Percentiles rank a stretch among this genome's conserved stretches.
Conservation (phyloP, 2,113 vertebrate genomes). For the Forbesichthys agassizii region DNA sequence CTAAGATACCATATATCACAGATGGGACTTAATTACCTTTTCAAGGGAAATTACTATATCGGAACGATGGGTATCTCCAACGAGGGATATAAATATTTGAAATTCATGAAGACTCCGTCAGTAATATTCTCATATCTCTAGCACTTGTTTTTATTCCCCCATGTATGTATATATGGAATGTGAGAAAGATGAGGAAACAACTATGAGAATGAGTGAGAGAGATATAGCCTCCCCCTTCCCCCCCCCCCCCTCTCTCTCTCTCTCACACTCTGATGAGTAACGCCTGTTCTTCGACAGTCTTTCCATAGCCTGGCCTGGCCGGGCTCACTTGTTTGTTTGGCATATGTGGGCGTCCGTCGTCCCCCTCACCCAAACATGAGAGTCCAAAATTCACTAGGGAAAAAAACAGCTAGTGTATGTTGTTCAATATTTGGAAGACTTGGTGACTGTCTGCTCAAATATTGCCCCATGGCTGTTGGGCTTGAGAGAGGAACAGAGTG, state of each 20-base stretch:
- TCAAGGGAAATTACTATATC: conserved; percentile 13
- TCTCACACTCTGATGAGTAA: not conserved
- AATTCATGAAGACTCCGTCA: not conserved
- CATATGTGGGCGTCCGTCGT: conserved; percentile 30
- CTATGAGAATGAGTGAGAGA: too few relatives aligned
- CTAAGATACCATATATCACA: conserved; percentile 27
- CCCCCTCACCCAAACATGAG: conserved; percentile 38
- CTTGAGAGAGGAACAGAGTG: conserved; percentile 75
- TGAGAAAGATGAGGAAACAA: too few relatives aligned
- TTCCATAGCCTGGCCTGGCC: not conserved
- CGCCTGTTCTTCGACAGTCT: too few relatives aligned
- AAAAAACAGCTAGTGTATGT: conserved; percentile 72
- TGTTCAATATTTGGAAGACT: conserved; percentile 84
- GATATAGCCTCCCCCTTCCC: too few relatives aligned
- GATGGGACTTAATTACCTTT: conserved; percentile 41
- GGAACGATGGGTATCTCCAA: not conserved
- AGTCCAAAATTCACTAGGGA: conserved; percentile 64
- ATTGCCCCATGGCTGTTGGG: conserved; percentile 80
- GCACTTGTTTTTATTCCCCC: too few relatives aligned
- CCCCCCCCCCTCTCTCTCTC: conserved; percentile 5
- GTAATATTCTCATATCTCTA: not conserved
- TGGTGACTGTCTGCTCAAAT: conserved; percentile 83
- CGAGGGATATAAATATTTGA: not conserved
- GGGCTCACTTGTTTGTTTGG: conserved; percentile 48
- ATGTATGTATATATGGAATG: too few relatives aligned